A percentile compares a stretch with the other conserved stretches of the same genome.
phyloP scores from a whole-genome alignment of 37 sponge, comb jelly and placozoan genomes.

The Hexactinellida sp. region DNA sequence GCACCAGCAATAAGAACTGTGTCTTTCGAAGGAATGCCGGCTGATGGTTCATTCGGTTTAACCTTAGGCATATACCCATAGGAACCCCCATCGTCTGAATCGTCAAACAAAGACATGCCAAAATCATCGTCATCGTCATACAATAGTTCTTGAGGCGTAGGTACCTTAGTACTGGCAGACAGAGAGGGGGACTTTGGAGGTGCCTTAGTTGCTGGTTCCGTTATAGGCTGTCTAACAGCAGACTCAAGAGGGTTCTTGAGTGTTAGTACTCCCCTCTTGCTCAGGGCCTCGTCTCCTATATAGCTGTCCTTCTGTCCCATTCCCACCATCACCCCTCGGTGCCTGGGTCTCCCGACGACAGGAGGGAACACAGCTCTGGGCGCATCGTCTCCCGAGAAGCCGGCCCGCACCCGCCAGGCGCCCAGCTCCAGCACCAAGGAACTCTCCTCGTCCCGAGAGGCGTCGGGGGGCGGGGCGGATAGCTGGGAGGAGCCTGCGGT shows the following conservation, averaged over 20 bases:
- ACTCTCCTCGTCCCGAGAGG: background rate
- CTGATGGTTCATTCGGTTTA: too few species aligned
- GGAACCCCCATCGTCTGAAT: too few species aligned
- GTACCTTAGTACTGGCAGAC: too few species aligned
- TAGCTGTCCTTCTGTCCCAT: slow-evolving; percentile 95
- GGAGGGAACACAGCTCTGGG: slow-evolving; percentile 2
- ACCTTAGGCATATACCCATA: too few species aligned
- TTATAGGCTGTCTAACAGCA: slow-evolving; percentile 1
- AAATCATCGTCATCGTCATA: too few species aligned
- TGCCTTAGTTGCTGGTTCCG: background rate
- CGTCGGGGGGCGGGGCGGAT: background rate
- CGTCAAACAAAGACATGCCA: too few species aligned
- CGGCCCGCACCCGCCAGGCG: background rate
- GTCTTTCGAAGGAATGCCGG: too few species aligned
- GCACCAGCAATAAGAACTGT: too few species aligned
- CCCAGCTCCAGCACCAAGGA: background rate
- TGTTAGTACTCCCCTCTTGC: slow-evolving; percentile 85
- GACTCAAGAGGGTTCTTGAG: slow-evolving; percentile 68
- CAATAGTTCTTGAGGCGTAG: too few species aligned
- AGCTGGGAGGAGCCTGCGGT: background rate
- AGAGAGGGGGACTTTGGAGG: background rate
- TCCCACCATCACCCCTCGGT: slow-evolving; percentile 91
- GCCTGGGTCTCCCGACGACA: slow-evolving; percentile 1
- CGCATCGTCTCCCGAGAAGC: slow-evolving; percentile 6
- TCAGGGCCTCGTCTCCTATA: slow-evolving; percentile 77